Conservation (phyloP, 2,888 invertebrate species). For the Gymnocheta viridis region DNA sequence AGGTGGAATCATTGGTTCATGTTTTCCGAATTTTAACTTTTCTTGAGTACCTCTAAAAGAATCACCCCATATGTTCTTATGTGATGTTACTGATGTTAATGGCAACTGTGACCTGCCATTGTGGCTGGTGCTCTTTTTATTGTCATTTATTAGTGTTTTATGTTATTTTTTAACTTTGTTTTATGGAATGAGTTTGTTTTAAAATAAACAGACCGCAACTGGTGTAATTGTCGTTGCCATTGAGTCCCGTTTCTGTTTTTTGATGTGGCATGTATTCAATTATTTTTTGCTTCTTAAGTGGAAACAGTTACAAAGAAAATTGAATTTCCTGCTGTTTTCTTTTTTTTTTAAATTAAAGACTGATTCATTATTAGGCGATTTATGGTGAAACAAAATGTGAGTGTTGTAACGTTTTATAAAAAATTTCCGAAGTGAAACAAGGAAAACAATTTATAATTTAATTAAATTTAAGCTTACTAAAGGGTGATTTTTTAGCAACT, state of each 20-base stretch:
- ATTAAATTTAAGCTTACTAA: too few species aligned
- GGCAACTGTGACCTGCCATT: constrained; percentile 54
- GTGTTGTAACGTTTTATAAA: too few species aligned
- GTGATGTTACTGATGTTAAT: constrained; percentile 28
- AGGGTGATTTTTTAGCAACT: too few species aligned
- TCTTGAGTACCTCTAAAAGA: not conserved
- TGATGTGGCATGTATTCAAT: constrained; percentile 12
- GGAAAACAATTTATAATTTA: too few species aligned
- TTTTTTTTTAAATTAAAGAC: not conserved
- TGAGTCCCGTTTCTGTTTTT: constrained; percentile 43
- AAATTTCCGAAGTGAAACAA: too few species aligned
- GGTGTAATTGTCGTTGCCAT: constrained; percentile 60
- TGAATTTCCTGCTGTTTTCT: not conserved
- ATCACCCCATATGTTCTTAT: not conserved
- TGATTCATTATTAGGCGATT: not conserved
- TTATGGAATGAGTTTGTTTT: constrained; percentile 35
- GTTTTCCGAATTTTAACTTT: not conserved
- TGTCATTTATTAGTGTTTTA: constrained; percentile 23
- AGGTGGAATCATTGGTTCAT: not conserved
- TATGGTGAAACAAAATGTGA: too few species aligned
- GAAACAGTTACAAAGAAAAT: constrained; percentile 15
- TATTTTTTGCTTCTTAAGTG: constrained; percentile 17
- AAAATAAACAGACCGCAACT: constrained; percentile 65
- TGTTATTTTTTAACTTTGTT: constrained; percentile 14
- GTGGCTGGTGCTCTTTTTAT: constrained; percentile 24